Conservation (phyloP, 2,888 invertebrate species). For the Byasa hedistus region DNA sequence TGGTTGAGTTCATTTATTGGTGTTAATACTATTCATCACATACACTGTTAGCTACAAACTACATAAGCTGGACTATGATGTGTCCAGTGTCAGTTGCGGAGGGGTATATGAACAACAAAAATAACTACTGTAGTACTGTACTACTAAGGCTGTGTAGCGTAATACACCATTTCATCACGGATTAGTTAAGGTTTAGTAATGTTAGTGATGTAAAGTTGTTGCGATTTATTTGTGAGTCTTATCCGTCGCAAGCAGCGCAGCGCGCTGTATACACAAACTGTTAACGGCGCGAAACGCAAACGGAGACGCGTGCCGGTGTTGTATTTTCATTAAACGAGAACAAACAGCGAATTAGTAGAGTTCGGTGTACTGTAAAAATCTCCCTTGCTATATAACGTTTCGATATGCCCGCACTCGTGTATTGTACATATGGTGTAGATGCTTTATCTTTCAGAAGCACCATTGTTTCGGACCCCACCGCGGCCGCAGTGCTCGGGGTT, state of each 20-base stretch:
- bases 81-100: no score
- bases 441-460: slow-evolving; percentile 23
- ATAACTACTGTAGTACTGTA: no score
- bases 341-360: slow-evolving; percentile 43
- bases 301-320: slow-evolving; percentile 44
- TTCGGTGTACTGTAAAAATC: slow-evolving; percentile 35
- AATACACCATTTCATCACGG: no score
- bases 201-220: not conserved
- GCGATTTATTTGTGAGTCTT: not conserved
- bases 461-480: slow-evolving; percentile 4
- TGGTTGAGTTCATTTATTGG: no score
- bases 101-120: no score
- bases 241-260: not conserved
- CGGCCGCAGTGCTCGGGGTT: not conserved
- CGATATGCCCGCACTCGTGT: not conserved
- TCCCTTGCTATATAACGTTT: not conserved
- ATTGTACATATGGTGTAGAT: slow-evolving; percentile 4
- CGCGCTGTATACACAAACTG: slow-evolving; percentile 15
- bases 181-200: no score
- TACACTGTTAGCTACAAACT: no score
- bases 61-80: no score
- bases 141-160: no score
- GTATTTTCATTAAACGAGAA: slow-evolving; percentile 51
- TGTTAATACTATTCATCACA: no score
- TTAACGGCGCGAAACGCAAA: slow-evolving; percentile 35